Evolutionary conservation across 1,140 invertebrate species (phyloP).

Genomic region (Drosophila lini): DNA sequence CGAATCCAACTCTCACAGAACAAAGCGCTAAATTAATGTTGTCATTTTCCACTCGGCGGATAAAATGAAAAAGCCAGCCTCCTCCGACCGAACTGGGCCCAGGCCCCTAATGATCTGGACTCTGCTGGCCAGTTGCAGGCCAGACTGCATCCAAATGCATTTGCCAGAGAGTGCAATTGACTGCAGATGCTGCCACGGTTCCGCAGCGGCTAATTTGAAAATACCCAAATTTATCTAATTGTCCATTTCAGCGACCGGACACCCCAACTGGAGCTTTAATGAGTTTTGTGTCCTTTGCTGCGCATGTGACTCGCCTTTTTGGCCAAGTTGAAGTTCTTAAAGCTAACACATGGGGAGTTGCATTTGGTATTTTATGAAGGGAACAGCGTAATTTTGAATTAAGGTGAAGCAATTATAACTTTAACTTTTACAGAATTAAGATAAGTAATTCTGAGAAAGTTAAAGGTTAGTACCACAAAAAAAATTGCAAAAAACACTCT

Average conservation of each 20-base stretch:
- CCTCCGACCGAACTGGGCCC: slow-evolving; percentile 41
- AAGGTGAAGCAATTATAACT: too few species aligned
- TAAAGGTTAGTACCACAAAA: neutral
- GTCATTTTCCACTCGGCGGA: slow-evolving; percentile 79
- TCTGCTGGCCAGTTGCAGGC: slow-evolving; percentile 38
- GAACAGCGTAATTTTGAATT: neutral
- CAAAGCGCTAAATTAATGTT: slow-evolving; percentile 82
- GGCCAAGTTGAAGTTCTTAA: slow-evolving; percentile 3
- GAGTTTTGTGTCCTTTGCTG: neutral
- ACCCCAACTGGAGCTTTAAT: slow-evolving; percentile 32
- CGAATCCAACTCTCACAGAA: slow-evolving; percentile 46
- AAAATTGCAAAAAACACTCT: too few species aligned
- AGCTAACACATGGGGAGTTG: neutral
- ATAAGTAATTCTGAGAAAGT: too few species aligned
- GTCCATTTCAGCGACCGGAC: slow-evolving; percentile 17
- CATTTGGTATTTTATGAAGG: neutral
- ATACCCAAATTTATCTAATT: slow-evolving; percentile 74
- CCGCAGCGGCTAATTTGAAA: slow-evolving; percentile 73
- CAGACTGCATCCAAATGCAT: slow-evolving; percentile 49
- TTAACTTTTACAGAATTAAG: too few species aligned
- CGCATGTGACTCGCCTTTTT: neutral
- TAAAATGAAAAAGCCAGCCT: slow-evolving; percentile 68
- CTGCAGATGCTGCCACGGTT: slow-evolving; percentile 77
- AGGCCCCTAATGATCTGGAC: slow-evolving; percentile 41
- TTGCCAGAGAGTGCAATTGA: slow-evolving; percentile 66